Base-by-base conservation (phyloP, 2,888 invertebrate species). In the Eilema griseolum region DNA sequence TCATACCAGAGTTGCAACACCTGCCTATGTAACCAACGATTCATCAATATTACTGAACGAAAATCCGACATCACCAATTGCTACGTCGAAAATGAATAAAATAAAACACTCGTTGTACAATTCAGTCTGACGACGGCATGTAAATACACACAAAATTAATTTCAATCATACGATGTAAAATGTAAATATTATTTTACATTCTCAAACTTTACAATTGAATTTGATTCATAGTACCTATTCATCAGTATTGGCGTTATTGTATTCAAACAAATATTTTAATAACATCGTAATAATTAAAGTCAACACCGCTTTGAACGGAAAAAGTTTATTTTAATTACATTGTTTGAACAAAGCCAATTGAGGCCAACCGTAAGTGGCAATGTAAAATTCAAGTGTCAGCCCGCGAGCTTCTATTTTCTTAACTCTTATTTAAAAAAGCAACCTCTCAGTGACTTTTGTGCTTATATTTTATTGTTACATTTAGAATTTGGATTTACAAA, bases 151-250 rank as follows among this genome's bases (percentile, higher is more conserved):
- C 33, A 69, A 71, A 78, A 81, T 81, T 79, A 81, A 81, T 79
- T 76, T 81, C 79, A 79, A 73, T 79, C 71, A 76, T 71, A 62
- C 61, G 52, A 76, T 72, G 74, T 76, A 74, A 80, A 81, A 76
- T 72, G 74, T 76, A 74, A 80, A 81, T 79, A 81, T 79, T 78
- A 67, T 76, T 76, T 71, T 69, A 69, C 57, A 69, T 59, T 37
- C 65, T 69, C 67, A 71, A 64, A 69, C 68, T 71, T 81, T 72
- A 72, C 69, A 75, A 69, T 67, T 59, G 63, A 74, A 71, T 79
- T 71, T 67, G 65, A 71, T 72, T 81, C 60, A 69, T 60, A 71
- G 23, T 56, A 23, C 68, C n/a, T 52, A 16, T 52, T 64, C 14
- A 26, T 12, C 24, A 52, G 24, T 41, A 37, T 24, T 41, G 33